Conservation (phyloP, 2,888 invertebrate species). For the Unio pictorum region DNA sequence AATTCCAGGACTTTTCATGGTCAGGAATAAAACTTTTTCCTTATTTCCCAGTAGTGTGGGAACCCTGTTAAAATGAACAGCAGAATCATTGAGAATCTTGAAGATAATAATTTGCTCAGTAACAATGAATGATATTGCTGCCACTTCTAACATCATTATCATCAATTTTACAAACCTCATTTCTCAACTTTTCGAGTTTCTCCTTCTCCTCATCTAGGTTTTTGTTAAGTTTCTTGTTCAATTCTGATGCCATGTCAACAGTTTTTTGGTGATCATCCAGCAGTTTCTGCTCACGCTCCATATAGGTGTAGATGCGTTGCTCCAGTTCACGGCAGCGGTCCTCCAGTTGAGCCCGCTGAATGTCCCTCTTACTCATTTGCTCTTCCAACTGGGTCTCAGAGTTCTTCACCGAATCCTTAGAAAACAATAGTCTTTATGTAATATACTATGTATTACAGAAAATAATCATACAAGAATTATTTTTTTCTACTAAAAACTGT, state of each 20-base stretch:
- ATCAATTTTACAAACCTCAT: conserved; percentile 14
- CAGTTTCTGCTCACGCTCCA: conserved; percentile 35
- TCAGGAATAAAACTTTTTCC: too few species aligned
- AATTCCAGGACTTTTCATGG: too few species aligned
- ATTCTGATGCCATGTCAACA: conserved; percentile 20
- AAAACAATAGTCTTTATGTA: neutral
- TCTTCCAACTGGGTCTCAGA: conserved; percentile 25
- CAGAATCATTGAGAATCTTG: too few species aligned
- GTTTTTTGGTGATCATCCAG: conserved; percentile 25
- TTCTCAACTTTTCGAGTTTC: conserved; percentile 9
- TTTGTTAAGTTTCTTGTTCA: conserved; percentile 27
- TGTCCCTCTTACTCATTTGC: conserved; percentile 16
- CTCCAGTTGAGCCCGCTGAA: conserved; percentile 23
- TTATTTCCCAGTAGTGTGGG: too few species aligned
- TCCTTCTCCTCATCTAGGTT: conserved; percentile 18
- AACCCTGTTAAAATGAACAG: too few species aligned
- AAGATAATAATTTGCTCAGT: too few species aligned
- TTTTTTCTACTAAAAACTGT: too few species aligned
- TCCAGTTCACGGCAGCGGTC: conserved; percentile 21
- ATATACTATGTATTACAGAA: too few species aligned
- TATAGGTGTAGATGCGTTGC: conserved; percentile 18
- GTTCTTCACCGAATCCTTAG: conserved; percentile 29
- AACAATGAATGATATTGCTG: too few species aligned
- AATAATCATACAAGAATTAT: too few species aligned
- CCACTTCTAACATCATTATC: neutral